Conservation (phyloP, 2,888 invertebrate genomes). For the Gastracanthus pulcherrimus region DNA sequence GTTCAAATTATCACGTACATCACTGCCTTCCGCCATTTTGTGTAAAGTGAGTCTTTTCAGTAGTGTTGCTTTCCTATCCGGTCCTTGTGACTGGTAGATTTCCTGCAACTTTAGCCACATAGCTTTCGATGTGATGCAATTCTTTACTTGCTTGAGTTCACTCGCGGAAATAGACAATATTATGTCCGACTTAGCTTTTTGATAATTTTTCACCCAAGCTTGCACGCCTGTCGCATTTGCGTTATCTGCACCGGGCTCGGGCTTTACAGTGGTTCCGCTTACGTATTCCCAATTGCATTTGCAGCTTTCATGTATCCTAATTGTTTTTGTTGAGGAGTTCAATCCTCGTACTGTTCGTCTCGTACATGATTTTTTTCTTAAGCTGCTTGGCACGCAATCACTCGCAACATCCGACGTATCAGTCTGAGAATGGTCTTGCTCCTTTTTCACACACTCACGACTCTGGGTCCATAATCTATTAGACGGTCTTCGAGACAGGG, state of each 20-base stretch:
- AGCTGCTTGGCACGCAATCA: no score
- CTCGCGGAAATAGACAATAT: constrained; percentile 53
- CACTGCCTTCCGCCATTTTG: constrained; percentile 50
- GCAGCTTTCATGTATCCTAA: no score
- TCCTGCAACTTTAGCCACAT: constrained; percentile 47
- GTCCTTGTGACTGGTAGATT: constrained; percentile 53
- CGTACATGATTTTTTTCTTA: not conserved
- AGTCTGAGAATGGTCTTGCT: no score
- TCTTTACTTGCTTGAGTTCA: constrained; percentile 55
- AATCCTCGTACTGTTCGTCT: not conserved
- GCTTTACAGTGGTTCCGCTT: constrained; percentile 26
- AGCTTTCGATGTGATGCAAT: constrained; percentile 51
- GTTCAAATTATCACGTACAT: constrained; percentile 50
- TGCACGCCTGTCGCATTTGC: not conserved
- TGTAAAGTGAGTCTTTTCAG: constrained; percentile 40
- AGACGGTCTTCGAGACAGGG: no score
- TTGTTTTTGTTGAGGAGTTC: constrained; percentile 15
- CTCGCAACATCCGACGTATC: no score
- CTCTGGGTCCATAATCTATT: not conserved
- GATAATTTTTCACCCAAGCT: constrained; percentile 48
- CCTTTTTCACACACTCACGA: not conserved
- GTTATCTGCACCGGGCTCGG: not conserved
- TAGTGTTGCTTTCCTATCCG: constrained; percentile 25
- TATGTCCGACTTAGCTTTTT: constrained; percentile 55
- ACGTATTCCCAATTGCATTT: constrained; percentile 48